Evolutionary conservation across 2,797 vertebrate genomes (phyloP).

Genomic region (Pseudotriccus pelzelni): DNA sequence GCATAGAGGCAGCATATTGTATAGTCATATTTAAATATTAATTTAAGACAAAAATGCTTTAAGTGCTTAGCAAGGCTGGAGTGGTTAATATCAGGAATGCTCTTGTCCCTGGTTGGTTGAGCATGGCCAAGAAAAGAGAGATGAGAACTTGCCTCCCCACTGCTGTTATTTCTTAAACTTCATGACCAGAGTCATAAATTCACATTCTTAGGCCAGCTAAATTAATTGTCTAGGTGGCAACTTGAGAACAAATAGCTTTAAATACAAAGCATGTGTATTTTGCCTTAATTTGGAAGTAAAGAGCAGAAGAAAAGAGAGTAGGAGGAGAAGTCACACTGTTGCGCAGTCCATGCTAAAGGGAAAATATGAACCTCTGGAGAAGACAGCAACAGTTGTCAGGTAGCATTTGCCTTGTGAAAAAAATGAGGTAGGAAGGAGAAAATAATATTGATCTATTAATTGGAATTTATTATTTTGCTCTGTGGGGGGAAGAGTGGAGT

Average conservation of each 20-base stretch:
- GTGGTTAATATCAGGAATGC: not conserved
- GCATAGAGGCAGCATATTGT: not conserved
- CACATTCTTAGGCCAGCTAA: not conserved
- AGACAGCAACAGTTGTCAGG: not conserved
- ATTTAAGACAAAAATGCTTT: not conserved
- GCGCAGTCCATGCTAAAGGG: not conserved
- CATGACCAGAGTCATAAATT: not conserved
- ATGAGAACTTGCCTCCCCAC: not conserved
- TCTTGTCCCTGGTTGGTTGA: not conserved
- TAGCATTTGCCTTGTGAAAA: not conserved
- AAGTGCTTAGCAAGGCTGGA: not conserved
- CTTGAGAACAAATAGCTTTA: not conserved
- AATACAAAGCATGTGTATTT: not conserved
- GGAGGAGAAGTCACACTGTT: not conserved
- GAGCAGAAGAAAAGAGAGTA: not conserved
- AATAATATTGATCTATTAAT: not conserved
- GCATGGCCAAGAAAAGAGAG: not conserved
- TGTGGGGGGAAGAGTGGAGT: not conserved
- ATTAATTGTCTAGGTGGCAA: slow-evolving; percentile 3
- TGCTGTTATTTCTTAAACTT: not conserved
- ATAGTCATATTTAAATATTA: not conserved
- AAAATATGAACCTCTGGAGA: not conserved
- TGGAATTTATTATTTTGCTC: not conserved
- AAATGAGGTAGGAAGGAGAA: not conserved
- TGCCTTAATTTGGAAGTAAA: slow-evolving; percentile 28